These are phyloP conservation scores for Pollachius pollachius DNA, from an alignment of 2,113 vertebrate species.

Conservation along the genomic window DNA sequence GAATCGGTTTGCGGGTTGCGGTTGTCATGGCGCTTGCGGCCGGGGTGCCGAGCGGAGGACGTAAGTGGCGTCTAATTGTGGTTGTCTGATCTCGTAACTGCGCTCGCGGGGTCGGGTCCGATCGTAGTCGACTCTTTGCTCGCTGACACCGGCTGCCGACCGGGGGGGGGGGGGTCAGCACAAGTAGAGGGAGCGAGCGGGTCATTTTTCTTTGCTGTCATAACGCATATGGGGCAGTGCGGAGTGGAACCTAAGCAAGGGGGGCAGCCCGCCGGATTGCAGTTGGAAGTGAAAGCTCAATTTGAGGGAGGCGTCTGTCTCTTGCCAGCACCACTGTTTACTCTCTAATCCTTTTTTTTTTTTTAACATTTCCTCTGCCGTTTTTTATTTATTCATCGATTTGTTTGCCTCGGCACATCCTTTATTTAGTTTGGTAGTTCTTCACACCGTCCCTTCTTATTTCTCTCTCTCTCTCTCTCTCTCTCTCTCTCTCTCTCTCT, in stretches of 20 bases:
- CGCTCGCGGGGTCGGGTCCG: constrained; percentile 48
- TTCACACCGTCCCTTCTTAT: neutral
- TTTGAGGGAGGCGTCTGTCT: constrained; percentile 32
- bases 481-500: neutral
- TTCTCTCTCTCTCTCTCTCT: neutral
- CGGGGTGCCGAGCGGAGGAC: constrained; percentile 10
- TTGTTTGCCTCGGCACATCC: neutral
- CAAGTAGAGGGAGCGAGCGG: constrained; percentile 49
- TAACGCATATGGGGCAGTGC: constrained; percentile 58
- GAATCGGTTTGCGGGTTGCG: neutral
- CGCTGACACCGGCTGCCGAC: constrained; percentile 30
- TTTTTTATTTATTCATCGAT: too few species aligned
- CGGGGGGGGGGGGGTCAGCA: constrained; percentile 56
- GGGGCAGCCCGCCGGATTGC: constrained; percentile 51
- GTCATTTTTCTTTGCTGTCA: constrained; percentile 72
- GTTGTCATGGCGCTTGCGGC: neutral
- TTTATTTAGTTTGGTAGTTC: constrained; percentile 5
- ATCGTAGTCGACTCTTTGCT: constrained; percentile 68
- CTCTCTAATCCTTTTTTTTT: neutral
- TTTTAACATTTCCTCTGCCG: too few species aligned
- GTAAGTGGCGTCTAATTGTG: constrained; percentile 66
- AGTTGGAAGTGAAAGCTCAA: constrained; percentile 38
- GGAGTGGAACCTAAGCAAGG: constrained; percentile 47
- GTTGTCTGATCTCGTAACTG: constrained; percentile 72
- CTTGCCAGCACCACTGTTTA: too few species aligned